Evolutionary conservation across 2,888 invertebrate genomes (phyloP).

Genomic region (Hyles lineata): DNA sequence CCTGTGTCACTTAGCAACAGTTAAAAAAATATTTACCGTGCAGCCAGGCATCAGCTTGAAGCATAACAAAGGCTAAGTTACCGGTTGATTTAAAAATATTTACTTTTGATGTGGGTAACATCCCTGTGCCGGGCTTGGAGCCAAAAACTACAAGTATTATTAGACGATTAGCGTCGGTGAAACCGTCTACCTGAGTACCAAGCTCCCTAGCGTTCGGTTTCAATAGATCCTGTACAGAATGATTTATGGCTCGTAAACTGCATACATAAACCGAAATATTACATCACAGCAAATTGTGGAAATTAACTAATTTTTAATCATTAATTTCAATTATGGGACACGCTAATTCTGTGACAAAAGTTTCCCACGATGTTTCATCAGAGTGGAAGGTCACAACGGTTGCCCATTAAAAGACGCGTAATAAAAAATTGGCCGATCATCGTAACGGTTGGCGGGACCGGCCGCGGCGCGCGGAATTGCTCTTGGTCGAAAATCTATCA

Average conservation of each 20-base stretch:
- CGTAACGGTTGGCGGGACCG: slow-evolving; percentile 45
- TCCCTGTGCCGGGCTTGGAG: slow-evolving; percentile 67
- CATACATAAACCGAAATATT: slow-evolving; percentile 24
- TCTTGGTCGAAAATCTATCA: slow-evolving; percentile 24
- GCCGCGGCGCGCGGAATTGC: not conserved
- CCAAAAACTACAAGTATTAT: slow-evolving; percentile 78
- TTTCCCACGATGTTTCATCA: slow-evolving; percentile 40
- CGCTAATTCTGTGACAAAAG: not conserved
- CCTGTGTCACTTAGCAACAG: slow-evolving; percentile 28
- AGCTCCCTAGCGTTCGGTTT: slow-evolving; percentile 47
- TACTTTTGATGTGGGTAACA: slow-evolving; percentile 44
- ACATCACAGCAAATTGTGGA: not conserved
- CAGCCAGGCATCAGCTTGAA: not conserved
- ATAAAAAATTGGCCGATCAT: slow-evolving; percentile 43
- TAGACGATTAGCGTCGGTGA: slow-evolving; percentile 72
- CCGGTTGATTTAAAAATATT: slow-evolving; percentile 24
- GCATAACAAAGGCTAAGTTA: slow-evolving; percentile 21
- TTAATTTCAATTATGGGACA: not conserved
- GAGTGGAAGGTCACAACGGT: slow-evolving; percentile 43
- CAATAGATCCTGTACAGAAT: slow-evolving; percentile 33
- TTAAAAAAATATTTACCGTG: not conserved
- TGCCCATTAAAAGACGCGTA: slow-evolving; percentile 38
- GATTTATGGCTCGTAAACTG: slow-evolving; percentile 47
- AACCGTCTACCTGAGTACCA: slow-evolving; percentile 69
- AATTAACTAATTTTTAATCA: not conserved